Conservation (phyloP, 2,888 invertebrate genomes). For the Mellilla xanthometata region DNA sequence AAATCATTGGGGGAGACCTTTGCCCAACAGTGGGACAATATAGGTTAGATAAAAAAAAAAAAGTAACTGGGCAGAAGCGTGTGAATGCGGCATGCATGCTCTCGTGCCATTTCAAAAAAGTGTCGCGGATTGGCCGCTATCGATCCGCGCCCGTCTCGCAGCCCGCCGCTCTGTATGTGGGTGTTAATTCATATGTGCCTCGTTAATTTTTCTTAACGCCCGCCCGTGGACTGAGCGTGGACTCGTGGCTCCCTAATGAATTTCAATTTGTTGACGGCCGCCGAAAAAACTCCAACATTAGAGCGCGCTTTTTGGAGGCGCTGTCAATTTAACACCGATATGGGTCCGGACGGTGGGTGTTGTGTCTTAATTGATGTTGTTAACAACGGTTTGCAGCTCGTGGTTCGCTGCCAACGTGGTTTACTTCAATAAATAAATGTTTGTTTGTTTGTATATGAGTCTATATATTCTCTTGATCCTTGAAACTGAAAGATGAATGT, state of each 20-base stretch:
- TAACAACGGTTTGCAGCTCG: slow-evolving; percentile 1
- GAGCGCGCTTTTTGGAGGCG: slow-evolving; percentile 33
- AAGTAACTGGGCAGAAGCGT: too few species aligned
- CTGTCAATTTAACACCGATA: slow-evolving; percentile 28
- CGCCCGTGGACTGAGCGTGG: slow-evolving; percentile 57
- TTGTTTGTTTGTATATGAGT: too few species aligned
- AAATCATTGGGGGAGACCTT: too few species aligned
- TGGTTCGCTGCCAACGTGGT: too few species aligned
- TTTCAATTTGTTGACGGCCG: slow-evolving; percentile 74
- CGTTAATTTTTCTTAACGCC: slow-evolving; percentile 79
- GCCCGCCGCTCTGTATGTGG: slow-evolving; percentile 40
- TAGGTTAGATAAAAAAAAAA: too few species aligned
- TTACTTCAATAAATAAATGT: too few species aligned
- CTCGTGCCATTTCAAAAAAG: slow-evolving; percentile 35
- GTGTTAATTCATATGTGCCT: slow-evolving; percentile 75
- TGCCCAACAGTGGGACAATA: too few species aligned
- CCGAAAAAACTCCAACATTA: slow-evolving; percentile 48
- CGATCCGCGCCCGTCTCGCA: slow-evolving; percentile 42
- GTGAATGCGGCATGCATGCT: neutral
- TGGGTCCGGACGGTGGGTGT: slow-evolving; percentile 19
- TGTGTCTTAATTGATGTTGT: slow-evolving; percentile 18
- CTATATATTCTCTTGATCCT: too few species aligned
- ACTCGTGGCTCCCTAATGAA: slow-evolving; percentile 67
- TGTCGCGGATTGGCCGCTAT: slow-evolving; percentile 49
- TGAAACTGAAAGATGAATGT: too few species aligned